Percentiles rank a stretch among this genome's conserved stretches.
phyloP scores from a whole-genome alignment of 2,888 invertebrate genomes.

The Aphelenchoides bicaudatus region DNA sequence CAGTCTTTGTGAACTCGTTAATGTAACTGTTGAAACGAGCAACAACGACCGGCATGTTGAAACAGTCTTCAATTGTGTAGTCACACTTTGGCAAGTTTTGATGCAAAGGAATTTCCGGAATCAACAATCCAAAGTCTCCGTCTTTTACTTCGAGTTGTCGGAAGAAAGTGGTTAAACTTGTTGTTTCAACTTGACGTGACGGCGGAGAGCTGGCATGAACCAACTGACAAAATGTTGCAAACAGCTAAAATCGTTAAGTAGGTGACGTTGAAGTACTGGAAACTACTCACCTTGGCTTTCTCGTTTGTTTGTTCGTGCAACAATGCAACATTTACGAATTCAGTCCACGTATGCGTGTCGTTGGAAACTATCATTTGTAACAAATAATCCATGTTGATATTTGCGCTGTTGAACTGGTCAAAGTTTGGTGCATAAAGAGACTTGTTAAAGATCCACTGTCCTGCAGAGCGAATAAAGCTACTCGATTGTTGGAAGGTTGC shows the following conservation, averaged over 20 bases:
- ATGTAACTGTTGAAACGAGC: conserved; percentile 30
- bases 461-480: conserved; percentile 27
- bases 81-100: conserved; percentile 19
- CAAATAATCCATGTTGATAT: conserved; percentile 51
- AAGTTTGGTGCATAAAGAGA: conserved; percentile 33
- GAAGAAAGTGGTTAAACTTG: neutral
- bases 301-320: conserved; percentile 14
- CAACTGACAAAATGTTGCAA: conserved; percentile 35
- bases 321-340: conserved; percentile 42
- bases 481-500: conserved; percentile 9
- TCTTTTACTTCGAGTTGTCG: neutral
- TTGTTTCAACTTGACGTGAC: neutral
- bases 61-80: neutral
- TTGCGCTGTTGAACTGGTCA: conserved; percentile 39
- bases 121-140: neutral
- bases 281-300: conserved; percentile 21
- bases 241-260: conserved; percentile 30
- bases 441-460: conserved; percentile 27
- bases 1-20: conserved; percentile 30
- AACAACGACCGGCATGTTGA: conserved; percentile 26
- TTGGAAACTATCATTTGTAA: conserved; percentile 47
- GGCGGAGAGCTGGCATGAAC: neutral
- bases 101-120: conserved; percentile 25
- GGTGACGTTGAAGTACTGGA: neutral
- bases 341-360: conserved; percentile 43